Evolutionary conservation across 2,888 invertebrate genomes (phyloP), one percentile per base, ranked within the genome.

Genomic region (Bhutanitis thaidina): DNA sequence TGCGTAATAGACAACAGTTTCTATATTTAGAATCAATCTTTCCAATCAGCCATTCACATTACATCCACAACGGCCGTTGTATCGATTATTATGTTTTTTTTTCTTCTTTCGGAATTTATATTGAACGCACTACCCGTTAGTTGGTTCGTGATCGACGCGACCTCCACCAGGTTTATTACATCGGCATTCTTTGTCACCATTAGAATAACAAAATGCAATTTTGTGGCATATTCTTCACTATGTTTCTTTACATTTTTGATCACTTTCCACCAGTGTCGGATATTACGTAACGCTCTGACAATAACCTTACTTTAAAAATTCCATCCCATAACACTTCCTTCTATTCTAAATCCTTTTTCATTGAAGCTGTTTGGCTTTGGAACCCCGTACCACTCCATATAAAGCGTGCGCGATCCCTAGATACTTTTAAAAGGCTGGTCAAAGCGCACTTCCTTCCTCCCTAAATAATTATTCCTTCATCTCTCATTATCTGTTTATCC

Each of bases 21-120:
- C 50, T 20, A 37, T 49, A 49, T 44, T 25, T 27, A 34, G 38
- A 44, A 35, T 35, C 39, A 38, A 38, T 50, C 38, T 15, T 44
- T 50, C n/a, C 44, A 34, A 34, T 47, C 46, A 32, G 15, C 36
- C 37, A 20, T 34, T 40, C 34, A 43, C 49, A 49, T 49, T 43
- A 38, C 43, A 16, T 38, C 32, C 13, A 50, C 43, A 50, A 50
- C 39, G 25, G 32, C 14, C 20, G 43, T n/a, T 36, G 25, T 30
- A 39, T 30, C 39, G 38, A 13, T 39, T 32, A 35, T 48, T 41
- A 44, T 50, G 7, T 38, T 30, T 50, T 25, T 49, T 38, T 44
- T 38, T 5, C n/a, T n/a, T 30, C 36, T 35, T 49, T 32, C n/a
- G 14, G 4, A 44, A 12, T 25, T 39, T 44, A 43, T 36, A 25